Base-by-base conservation (phyloP, 2,113 vertebrate species). In the Dasyornis broadbenti region DNA sequence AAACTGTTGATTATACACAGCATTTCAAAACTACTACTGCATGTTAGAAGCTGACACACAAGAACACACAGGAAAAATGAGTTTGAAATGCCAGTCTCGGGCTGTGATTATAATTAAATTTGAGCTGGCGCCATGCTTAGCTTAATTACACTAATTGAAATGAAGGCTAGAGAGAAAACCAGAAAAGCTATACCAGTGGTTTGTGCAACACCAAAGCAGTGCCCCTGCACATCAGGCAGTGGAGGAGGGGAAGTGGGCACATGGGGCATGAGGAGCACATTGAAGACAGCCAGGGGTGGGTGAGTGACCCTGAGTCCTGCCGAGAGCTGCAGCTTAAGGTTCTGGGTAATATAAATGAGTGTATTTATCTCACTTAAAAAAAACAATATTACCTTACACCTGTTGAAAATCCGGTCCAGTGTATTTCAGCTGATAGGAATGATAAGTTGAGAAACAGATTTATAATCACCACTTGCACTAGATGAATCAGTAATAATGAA, bases 281-380 rank as follows among this genome's bases (percentile, higher is more conserved):
- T 1, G 4, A 31, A 59, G 17, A 37, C 30, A 77, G 44, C 3
- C 17, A 26, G 28, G 16, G 22, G 2, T 7, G 4, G 15, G 24
- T 4, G 6, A 40, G 10, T 14, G 44, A 70, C 52, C 26, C 66
- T 0, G 0, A 50, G 21, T 60, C 4, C 49, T 0, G 0, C 52
- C 66, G 53, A 75, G 42, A 65, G 18, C 18, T 21, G 28, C 27
- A 84, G 37, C 44, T 89, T 64, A 80, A 80, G 18, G 9, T 53
- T 49, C 9, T 65, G 21, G 5, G 11, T 64, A 40, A 52, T 26
- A 93, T 15, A 86, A 86, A 68, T 37, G 23, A 56, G 6, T 19
- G 6, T 37, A 83, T 64, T 65, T 61, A 72, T 68, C 30, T 53
- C 50, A 63, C 6, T 47, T 47, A 57, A 88, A 84, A 53, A 72